A percentile compares a stretch with the other conserved stretches of the same genome.
These are phyloP conservation scores for Paramisgurnus dabryanus DNA, from an alignment of 2,113 vertebrate species.

Conservation along the genomic window DNA sequence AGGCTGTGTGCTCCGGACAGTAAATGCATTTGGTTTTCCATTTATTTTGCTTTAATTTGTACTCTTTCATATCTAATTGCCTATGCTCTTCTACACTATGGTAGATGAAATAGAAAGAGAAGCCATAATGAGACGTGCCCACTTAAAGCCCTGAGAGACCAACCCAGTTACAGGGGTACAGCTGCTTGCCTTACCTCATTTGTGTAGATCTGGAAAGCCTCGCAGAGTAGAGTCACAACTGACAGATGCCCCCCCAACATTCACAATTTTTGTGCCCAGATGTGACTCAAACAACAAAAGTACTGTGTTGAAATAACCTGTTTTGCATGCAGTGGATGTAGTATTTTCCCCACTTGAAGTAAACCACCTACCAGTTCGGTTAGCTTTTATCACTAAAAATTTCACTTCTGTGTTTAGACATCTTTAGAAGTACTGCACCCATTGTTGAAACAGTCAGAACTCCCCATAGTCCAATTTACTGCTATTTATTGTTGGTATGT, in stretches of 20 bases:
- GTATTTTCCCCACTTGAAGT: constrained; percentile 12
- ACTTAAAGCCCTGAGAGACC: constrained; percentile 48
- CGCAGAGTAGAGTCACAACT: constrained; percentile 14
- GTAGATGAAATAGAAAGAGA: constrained; percentile 31
- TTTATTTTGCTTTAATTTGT: constrained; percentile 46
- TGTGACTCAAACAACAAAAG: constrained; percentile 10
- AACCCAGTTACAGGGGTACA: constrained; percentile 33
- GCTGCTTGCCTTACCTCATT: constrained; percentile 45
- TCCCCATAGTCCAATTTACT: constrained; percentile 7
- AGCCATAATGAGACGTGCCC: constrained; percentile 40
- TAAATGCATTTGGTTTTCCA: constrained; percentile 38
- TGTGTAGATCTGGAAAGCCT: constrained; percentile 20
- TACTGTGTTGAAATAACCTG: constrained; percentile 7
- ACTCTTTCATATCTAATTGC: constrained; percentile 40
- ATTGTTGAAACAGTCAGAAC: constrained; percentile 12
- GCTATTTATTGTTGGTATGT: constrained; percentile 5
- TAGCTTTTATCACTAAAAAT: constrained; percentile 8
- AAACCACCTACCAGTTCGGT: constrained; percentile 5
- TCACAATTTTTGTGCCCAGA: not conserved
- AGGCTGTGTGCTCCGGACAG: not conserved
- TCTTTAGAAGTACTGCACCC: constrained; percentile 7
- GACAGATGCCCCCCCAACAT: constrained; percentile 29
- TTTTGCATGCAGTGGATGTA: constrained; percentile 21
- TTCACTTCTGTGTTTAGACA: constrained; percentile 3
- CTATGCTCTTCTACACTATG: constrained; percentile 1